Evolutionary conservation across 2,888 invertebrate genomes (phyloP).

Genomic region (Busseola fusca): DNA sequence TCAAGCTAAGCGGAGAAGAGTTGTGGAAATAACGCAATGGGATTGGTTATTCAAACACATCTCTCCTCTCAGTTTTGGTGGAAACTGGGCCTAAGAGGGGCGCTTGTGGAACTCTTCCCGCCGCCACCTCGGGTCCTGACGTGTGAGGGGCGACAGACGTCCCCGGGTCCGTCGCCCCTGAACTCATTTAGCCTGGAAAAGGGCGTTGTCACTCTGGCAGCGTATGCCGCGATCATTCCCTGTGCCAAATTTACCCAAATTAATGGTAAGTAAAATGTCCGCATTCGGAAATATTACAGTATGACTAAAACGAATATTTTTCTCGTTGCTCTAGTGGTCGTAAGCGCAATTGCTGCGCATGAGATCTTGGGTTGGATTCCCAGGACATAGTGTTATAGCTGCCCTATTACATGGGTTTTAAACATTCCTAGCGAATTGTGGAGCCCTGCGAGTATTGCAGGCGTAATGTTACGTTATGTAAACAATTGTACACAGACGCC

Average conservation of each 20-base stretch:
- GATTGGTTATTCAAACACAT: no score
- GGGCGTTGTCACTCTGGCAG: no score
- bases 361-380: not conserved
- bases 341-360: not conserved
- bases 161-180: no score
- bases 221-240: not conserved
- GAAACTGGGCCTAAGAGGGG: no score
- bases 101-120: no score
- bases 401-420: not conserved
- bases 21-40: no score
- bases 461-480: not conserved
- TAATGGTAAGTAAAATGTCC: not conserved
- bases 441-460: not conserved
- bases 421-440: not conserved
- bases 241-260: slow-evolving; percentile 1
- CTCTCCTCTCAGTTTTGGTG: no score
- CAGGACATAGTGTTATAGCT: not conserved
- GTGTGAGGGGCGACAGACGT: no score
- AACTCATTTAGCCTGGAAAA: no score
- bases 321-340: not conserved
- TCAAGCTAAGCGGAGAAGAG: no score
- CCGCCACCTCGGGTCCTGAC: no score
- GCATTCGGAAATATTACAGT: not conserved
- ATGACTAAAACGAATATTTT: not conserved
- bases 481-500: not conserved